Evolutionary conservation across 2,888 invertebrate species (phyloP), one percentile per base, ranked within the genome.

Genomic region (Chymomyza caudatula): DNA sequence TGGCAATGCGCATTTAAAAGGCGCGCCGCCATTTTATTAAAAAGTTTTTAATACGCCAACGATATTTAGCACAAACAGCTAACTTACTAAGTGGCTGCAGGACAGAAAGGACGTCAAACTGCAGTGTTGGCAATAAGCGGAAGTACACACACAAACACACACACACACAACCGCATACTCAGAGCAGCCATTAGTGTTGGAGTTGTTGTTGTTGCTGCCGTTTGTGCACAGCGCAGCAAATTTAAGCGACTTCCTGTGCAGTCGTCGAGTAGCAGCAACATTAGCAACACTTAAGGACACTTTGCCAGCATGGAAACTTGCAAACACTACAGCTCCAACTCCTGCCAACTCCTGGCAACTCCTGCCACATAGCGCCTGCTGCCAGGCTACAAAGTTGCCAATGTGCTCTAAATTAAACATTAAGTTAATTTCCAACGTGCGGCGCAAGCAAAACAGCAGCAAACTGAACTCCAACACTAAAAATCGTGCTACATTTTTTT

Each of bases 211-310:
- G 4, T 29, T 37, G 29, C 11, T 37, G 29, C n/a, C n/a, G n/a
- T n/a, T n/a, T n/a, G n/a, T n/a, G n/a, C n/a, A n/a, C n/a, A n/a
- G n/a, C 2, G 29, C 29, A 37, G 29, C 29, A 56, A 43, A 60
- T 73, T 67, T 84, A 77, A 75, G 82, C 85, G 80, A 85, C 77
- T 84, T 84, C 80, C 78, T 79, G 78, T 69, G 81, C 76, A 47
- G 47, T 47, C 17, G 47, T 47, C 15, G 6, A 47, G 47, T 47
- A 19, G 47, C 47, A 70, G 73, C 70, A 65, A 78, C 85, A 85
- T 80, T 85, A 80, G 82, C 80, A 80, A 77, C 79, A 80, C 82
- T 80, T 82, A 85, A 85, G 80, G 85, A 80, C 85, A 82, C 80
- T 80, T 80, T 80, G 79, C 73, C 71, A 74, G 56, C 74, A 73